Evolutionary conservation across 2,888 invertebrate genomes (phyloP).

Genomic region (Tribolium freemani): DNA sequence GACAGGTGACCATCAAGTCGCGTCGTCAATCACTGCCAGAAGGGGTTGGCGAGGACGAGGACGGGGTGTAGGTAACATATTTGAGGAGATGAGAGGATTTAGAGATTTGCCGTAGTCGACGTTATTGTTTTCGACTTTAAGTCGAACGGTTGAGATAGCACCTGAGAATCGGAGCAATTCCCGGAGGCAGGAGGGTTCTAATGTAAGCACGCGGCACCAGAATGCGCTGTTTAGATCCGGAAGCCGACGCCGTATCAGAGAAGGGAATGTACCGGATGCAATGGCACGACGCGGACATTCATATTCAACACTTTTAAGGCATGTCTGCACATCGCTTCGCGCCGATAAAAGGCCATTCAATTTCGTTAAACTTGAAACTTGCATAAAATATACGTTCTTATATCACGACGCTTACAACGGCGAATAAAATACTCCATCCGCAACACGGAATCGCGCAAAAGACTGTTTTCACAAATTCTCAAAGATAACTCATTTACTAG

Average conservation of each 20-base stretch:
- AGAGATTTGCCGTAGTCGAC: slow-evolving; percentile 31
- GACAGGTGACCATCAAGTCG: slow-evolving; percentile 34
- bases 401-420: neutral
- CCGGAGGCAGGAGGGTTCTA: slow-evolving; percentile 16
- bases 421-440: slow-evolving; percentile 8
- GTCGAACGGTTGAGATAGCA: slow-evolving; percentile 14
- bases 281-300: slow-evolving; percentile 45
- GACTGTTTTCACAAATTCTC: neutral
- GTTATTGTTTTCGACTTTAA: slow-evolving; percentile 36
- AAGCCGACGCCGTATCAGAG: slow-evolving; percentile 26
- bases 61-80: slow-evolving; percentile 21
- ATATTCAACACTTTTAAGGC: slow-evolving; percentile 41
- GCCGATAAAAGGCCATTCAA: slow-evolving; percentile 44
- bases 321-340: slow-evolving; percentile 43
- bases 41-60: neutral
- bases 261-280: slow-evolving; percentile 39
- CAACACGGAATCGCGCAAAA: neutral
- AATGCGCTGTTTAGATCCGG: slow-evolving; percentile 38
- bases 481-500: neutral
- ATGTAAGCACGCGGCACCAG: slow-evolving; percentile 31
- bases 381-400: slow-evolving; percentile 41
- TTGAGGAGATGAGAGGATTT: slow-evolving; percentile 36
- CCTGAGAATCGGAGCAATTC: slow-evolving; percentile 17
- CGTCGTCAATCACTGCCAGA: slow-evolving; percentile 33
- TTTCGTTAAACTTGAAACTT: slow-evolving; percentile 43